Base-by-base conservation (phyloP, 2,797 vertebrate species). In the Cottoperca gobio region DNA sequence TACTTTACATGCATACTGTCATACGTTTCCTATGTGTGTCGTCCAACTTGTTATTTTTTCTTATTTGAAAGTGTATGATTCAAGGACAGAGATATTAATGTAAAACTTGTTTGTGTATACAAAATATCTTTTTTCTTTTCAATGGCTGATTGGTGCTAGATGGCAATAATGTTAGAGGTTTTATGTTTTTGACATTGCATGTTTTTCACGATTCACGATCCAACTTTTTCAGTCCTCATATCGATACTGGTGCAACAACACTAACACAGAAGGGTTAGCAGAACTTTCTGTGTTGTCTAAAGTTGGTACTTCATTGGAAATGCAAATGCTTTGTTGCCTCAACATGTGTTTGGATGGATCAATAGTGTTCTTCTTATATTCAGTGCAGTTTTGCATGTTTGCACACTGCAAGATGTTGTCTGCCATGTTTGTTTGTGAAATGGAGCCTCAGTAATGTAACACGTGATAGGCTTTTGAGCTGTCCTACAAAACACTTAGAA, bases 101-200 rank as follows among this genome's bases (percentile, higher is more conserved):
- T 42, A 13, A 33, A 43, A 57, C 43, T 43, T 54, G 11, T 40
- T 67, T 5, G 16, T 53, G 31, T 31, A 7, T 33, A 33, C 31
- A 33, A 33, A 33, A 33, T 33, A 31, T 19, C 11, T 16, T 57
- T 31, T 68, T 50, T 17, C 42, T 58, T 13, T 60, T 33, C 3
- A 13, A 46, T 28, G 26, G 35, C 23, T 55, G 43, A 63, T 50
- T 37, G 33, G 53, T 61, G 46, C 26, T 60, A 61, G 40, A 37
- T 71, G 66, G 21, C 19, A 23, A 1, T 26, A 28, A 49, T 50
- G 42, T n/a, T 10, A 16, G 28, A 62, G 28, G 28, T 59, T 62
- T 66, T 55, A 35, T 70, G 24, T 60, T 59, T 64, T 49, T 65
- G 66, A 54, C 33, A 61, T 5, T 2, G 3, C 42, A 55, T 49